A percentile compares a stretch with the other conserved stretches of the same genome.
phyloP scores from a whole-genome alignment of 2,888 invertebrate species.

The Chalcis sispes region DNA sequence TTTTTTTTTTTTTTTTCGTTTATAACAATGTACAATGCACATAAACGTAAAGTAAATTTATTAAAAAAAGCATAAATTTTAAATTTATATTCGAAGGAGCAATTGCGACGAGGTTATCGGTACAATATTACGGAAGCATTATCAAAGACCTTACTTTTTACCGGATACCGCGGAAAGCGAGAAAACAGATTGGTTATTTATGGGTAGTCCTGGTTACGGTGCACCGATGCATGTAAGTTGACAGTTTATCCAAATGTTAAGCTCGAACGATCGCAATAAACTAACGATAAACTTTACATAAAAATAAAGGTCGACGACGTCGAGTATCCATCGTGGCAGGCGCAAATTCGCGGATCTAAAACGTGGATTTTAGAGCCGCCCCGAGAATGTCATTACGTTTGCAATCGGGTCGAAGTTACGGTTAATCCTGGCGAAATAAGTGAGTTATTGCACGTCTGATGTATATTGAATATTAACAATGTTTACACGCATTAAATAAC shows the following conservation, averaged over 20 bases:
- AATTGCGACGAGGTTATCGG: constrained; percentile 93
- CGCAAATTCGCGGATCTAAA: constrained; percentile 93
- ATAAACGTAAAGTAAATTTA: too few species aligned
- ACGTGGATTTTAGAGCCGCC: constrained; percentile 94
- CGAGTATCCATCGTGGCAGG: constrained; percentile 96
- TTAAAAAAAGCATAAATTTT: too few species aligned
- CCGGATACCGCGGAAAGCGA: constrained; percentile 91
- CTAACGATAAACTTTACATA: background rate
- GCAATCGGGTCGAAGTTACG: constrained; percentile 82
- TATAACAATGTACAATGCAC: background rate
- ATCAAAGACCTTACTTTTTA: constrained; percentile 91
- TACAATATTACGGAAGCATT: constrained; percentile 85
- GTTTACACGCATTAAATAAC: background rate
- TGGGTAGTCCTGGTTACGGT: constrained; percentile 96
- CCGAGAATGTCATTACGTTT: constrained; percentile 91
- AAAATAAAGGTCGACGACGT: constrained; percentile 93
- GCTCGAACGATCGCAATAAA: background rate
- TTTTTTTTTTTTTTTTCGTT: background rate
- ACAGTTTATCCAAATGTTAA: constrained; percentile 24
- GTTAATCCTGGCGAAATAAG: constrained; percentile 94
- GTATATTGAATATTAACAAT: background rate
- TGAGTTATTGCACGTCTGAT: constrained; percentile 76
- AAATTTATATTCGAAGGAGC: constrained; percentile 81
- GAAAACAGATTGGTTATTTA: constrained; percentile 96
- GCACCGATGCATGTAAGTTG: constrained; percentile 94